These are phyloP conservation scores for Drosophila parthenogenetica DNA, from an alignment of 2,888 invertebrate genomes.

Conservation along the genomic window DNA sequence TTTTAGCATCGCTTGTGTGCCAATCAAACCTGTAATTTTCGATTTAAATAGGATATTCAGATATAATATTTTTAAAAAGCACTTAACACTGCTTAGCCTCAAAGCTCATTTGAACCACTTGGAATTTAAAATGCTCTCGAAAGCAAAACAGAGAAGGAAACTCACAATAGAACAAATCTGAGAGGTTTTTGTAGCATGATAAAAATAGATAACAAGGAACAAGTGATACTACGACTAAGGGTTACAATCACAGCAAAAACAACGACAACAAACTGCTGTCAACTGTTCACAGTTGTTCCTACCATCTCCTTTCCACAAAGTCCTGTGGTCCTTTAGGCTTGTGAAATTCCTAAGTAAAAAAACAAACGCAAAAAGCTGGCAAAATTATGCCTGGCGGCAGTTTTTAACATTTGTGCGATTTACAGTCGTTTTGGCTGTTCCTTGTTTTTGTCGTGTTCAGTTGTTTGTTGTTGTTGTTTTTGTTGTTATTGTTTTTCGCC, in stretches of 20 bases:
- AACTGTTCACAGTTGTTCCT: slow-evolving; percentile 50
- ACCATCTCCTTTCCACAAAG: slow-evolving; percentile 4
- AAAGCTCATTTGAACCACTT: slow-evolving; percentile 33
- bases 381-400: slow-evolving; percentile 69
- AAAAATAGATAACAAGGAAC: slow-evolving; percentile 33
- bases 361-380: slow-evolving; percentile 45
- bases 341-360: slow-evolving; percentile 45
- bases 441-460: slow-evolving; percentile 7
- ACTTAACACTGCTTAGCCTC: slow-evolving; percentile 20
- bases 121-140: slow-evolving; percentile 39
- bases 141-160: slow-evolving; percentile 7
- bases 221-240: slow-evolving; percentile 33
- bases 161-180: slow-evolving; percentile 41
- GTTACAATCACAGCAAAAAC: slow-evolving; percentile 31
- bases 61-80: slow-evolving; percentile 5
- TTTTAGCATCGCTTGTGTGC: neutral
- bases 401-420: slow-evolving; percentile 72
- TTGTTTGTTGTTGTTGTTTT: slow-evolving; percentile 7
- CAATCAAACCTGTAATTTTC: neutral
- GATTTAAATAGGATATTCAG: slow-evolving; percentile 2
- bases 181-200: slow-evolving; percentile 19
- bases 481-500: slow-evolving; percentile 21
- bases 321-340: slow-evolving; percentile 29
- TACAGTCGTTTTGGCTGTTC: slow-evolving; percentile 39
- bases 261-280: slow-evolving; percentile 56